Conservation (phyloP, 2,797 vertebrate species). For the Mormyrops attenuatus region DNA sequence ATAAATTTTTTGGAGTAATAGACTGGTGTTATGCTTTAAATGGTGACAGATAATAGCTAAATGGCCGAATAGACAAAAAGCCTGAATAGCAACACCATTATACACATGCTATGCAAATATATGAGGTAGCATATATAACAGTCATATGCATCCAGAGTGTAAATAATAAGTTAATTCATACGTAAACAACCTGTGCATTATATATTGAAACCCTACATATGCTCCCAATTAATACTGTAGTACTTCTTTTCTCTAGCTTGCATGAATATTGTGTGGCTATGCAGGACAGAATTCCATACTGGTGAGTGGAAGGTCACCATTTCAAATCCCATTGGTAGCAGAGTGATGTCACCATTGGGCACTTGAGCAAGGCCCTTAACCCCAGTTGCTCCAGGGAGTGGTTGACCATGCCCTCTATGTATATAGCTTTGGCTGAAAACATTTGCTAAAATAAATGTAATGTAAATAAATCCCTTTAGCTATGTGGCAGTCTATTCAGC, state of each 20-base stretch:
- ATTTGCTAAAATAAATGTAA: neutral
- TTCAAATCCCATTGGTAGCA: neutral
- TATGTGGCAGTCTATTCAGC: neutral
- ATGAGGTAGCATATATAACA: neutral
- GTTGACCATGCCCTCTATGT: neutral
- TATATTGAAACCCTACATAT: neutral
- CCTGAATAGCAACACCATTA: neutral
- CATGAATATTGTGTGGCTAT: neutral
- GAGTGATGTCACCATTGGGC: neutral
- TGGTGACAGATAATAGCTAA: neutral
- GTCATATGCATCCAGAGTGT: neutral
- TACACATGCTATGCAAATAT: neutral
- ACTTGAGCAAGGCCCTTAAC: neutral
- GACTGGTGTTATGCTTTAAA: neutral
- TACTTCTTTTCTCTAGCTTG: neutral
- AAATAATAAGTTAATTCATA: neutral
- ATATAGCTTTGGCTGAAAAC: neutral
- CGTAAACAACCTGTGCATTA: neutral
- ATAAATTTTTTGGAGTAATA: neutral
- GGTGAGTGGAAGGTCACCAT: neutral
- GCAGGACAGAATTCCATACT: neutral
- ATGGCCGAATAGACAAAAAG: neutral
- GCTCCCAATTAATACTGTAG: neutral
- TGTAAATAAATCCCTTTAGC: neutral
- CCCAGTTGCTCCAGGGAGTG: neutral